A percentile compares a stretch with the other conserved stretches of the same genome.
Conservation (phyloP, 30 jellyfish, hydroid and myxozoan genomes). For the Aurelia coerulea region DNA sequence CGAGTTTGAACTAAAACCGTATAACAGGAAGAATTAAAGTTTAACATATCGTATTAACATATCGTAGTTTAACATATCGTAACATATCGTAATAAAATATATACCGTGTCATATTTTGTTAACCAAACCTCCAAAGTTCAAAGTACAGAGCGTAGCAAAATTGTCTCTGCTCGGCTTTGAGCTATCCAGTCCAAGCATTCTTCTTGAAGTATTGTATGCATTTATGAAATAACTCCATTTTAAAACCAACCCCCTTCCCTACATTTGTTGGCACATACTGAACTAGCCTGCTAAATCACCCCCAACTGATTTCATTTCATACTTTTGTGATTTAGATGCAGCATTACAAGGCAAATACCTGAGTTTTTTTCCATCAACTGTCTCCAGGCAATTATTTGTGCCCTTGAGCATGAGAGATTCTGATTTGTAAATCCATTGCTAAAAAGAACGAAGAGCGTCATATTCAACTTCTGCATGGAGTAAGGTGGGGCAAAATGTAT, state of each 20-base stretch:
- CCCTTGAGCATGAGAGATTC: slow-evolving; percentile 9
- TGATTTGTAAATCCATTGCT: slow-evolving; percentile 49
- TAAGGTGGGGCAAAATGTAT: no score
- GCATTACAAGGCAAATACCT: slow-evolving; percentile 10
- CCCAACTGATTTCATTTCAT: background rate
- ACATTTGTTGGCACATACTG: background rate
- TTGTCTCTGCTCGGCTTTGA: no score
- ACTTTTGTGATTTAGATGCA: background rate
- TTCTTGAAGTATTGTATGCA: no score
- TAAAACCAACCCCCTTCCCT: background rate
- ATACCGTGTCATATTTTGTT: no score
- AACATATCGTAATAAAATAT: no score
- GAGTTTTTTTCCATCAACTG: slow-evolving; percentile 30
- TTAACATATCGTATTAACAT: no score
- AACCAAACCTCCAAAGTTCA: background rate
- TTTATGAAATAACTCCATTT: background rate
- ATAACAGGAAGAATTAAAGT: no score
- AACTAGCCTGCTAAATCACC: background rate
- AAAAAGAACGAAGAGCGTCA: background rate
- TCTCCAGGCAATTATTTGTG: slow-evolving; percentile 37
- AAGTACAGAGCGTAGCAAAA: no score
- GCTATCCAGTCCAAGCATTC: no score
- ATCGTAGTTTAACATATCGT: no score
- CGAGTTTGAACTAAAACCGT: no score
- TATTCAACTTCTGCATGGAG: no score